Evolutionary conservation across 1,140 invertebrate genomes (phyloP).

Genomic region (Caenorhabditis remanei): DNA sequence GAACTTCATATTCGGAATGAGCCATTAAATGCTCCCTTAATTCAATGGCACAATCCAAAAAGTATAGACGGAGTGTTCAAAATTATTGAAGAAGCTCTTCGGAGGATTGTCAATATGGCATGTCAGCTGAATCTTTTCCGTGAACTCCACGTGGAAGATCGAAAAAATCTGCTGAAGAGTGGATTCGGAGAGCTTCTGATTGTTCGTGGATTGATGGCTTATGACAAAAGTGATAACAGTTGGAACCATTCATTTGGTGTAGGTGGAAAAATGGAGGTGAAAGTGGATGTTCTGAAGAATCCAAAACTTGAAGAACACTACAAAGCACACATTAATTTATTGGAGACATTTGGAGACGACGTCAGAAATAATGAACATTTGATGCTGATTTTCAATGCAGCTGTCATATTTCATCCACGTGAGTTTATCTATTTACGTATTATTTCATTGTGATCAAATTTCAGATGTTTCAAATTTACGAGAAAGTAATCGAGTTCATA

Average conservation of each 20-base stretch:
- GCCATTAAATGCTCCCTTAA: slow-evolving; percentile 24
- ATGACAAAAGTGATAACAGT: slow-evolving; percentile 86
- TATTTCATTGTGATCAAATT: not conserved
- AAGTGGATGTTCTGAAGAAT: slow-evolving; percentile 86
- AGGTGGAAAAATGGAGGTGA: slow-evolving; percentile 80
- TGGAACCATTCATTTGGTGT: slow-evolving; percentile 83
- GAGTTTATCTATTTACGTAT: not conserved
- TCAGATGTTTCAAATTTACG: slow-evolving; percentile 14
- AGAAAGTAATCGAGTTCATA: not conserved
- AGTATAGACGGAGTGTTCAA: slow-evolving; percentile 44
- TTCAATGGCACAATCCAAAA: slow-evolving; percentile 20
- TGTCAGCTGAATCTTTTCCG: slow-evolving; percentile 36
- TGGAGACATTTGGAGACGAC: slow-evolving; percentile 25
- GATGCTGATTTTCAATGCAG: slow-evolving; percentile 40
- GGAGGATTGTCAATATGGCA: slow-evolving; percentile 49
- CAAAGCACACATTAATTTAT: not conserved
- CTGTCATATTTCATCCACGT: slow-evolving; percentile 44
- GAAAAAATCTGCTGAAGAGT: slow-evolving; percentile 56
- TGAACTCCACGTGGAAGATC: slow-evolving; percentile 55
- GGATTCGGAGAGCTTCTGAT: slow-evolving; percentile 89
- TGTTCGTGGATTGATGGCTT: slow-evolving; percentile 87
- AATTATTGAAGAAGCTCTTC: slow-evolving; percentile 59
- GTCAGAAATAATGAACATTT: slow-evolving; percentile 38
- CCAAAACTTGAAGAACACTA: slow-evolving; percentile 42
- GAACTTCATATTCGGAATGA: slow-evolving; percentile 32